These are phyloP conservation scores for Anomalospiza imberbis DNA, from an alignment of 2,797 vertebrate genomes.

Conservation along the genomic window DNA sequence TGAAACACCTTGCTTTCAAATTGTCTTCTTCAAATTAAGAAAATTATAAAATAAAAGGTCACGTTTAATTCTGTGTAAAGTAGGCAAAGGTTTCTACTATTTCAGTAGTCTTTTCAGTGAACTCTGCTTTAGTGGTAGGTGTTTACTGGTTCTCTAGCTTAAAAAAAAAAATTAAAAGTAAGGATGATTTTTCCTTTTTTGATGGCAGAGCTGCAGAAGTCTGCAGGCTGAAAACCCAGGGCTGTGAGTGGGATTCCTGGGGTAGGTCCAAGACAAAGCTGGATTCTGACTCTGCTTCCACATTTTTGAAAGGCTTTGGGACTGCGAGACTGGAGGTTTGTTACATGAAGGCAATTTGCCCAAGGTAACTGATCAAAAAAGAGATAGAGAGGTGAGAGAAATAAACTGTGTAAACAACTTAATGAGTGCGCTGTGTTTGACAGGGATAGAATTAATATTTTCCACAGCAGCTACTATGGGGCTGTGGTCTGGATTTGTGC, in stretches of 20 bases:
- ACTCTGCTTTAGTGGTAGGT: background rate
- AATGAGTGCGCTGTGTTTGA: background rate
- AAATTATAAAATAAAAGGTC: background rate
- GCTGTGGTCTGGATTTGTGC: background rate
- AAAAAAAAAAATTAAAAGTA: background rate
- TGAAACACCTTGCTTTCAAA: background rate
- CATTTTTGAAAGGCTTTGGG: background rate
- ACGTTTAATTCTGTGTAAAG: background rate
- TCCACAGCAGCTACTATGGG: background rate
- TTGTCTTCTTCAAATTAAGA: background rate
- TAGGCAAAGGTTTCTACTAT: background rate
- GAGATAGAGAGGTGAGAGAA: background rate
- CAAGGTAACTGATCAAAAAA: background rate
- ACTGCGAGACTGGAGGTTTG: background rate
- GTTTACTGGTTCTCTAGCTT: background rate
- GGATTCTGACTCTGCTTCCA: background rate
- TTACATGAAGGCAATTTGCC: background rate
- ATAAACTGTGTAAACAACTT: background rate
- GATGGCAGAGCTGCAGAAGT: background rate
- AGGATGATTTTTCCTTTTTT: background rate
- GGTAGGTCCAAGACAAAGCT: background rate
- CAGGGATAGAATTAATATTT: background rate
- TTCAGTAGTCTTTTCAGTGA: background rate
- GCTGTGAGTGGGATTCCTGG: background rate
- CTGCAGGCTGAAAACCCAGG: background rate